phyloP scores from a whole-genome alignment of 2,888 invertebrate genomes.

The Tetragonisca angustula region DNA sequence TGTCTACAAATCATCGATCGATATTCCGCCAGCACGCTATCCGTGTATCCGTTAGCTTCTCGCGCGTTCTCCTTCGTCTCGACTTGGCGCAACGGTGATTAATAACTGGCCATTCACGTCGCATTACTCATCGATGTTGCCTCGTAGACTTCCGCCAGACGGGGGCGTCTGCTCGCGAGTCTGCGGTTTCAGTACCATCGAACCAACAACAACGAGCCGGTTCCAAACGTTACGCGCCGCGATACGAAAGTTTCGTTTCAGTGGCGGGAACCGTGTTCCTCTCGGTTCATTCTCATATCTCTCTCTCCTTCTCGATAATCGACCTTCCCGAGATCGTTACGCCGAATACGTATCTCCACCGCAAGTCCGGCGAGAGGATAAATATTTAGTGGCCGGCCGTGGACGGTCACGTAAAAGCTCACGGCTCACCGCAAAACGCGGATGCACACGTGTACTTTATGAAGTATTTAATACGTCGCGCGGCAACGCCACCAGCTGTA shows the following conservation, averaged over 20 bases:
- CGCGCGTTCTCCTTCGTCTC: slow-evolving; percentile 57
- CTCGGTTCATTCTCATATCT: not conserved
- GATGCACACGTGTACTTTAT: slow-evolving; percentile 14
- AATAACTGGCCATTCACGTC: slow-evolving; percentile 75
- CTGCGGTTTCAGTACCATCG: slow-evolving; percentile 72
- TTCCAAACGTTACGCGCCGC: slow-evolving; percentile 31
- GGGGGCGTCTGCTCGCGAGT: slow-evolving; percentile 71
- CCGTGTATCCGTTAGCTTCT: slow-evolving; percentile 49
- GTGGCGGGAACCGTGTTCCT: too few relatives aligned
- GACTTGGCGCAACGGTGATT: slow-evolving; percentile 66
- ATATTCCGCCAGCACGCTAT: slow-evolving; percentile 53
- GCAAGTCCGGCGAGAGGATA: slow-evolving; percentile 39
- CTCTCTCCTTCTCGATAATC: slow-evolving; percentile 35
- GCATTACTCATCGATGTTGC: slow-evolving; percentile 75
- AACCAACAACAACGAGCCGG: slow-evolving; percentile 45
- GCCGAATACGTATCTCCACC: slow-evolving; percentile 55
- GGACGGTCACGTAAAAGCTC: slow-evolving; percentile 30
- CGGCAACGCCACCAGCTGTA: slow-evolving; percentile 20
- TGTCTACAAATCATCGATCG: slow-evolving; percentile 53
- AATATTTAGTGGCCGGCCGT: slow-evolving; percentile 58
- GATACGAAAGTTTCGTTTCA: slow-evolving; percentile 35
- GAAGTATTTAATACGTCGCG: slow-evolving; percentile 52
- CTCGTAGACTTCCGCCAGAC: slow-evolving; percentile 73
- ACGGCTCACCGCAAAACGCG: slow-evolving; percentile 56
- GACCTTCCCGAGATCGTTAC: slow-evolving; percentile 57